Base-by-base conservation (phyloP, 2,113 vertebrate species). In the Phasianus colchicus region DNA sequence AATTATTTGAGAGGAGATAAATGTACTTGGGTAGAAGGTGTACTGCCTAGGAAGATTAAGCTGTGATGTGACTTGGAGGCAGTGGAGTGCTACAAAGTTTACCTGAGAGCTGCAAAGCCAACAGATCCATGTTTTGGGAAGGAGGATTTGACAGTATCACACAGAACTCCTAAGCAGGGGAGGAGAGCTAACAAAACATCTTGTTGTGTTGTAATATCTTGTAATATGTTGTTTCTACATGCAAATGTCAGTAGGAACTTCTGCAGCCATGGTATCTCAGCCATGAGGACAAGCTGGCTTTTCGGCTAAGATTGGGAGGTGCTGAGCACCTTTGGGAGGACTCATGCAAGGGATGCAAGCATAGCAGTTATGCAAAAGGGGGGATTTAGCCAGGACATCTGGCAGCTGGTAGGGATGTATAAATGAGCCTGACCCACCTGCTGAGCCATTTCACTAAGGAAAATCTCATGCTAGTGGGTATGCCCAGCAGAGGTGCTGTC, bases 1-100 rank as follows among this genome's bases (percentile, higher is more conserved):
- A 69, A 88, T 93, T 88, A 57, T 91, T 21, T 88, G 65, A 55
- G 57, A 82, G 30, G 13, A 76, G n/a, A 61, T 73, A 57, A 89
- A 58, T 84, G 5, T 36, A 42, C 22, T 85, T 43, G 52, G 47
- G n/a, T 61, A 84, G 50, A 69, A 87, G 63, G 57, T 67, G 72
- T 22, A 64, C 64, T 52, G 42, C 22, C 0, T 1, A 60, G 75
- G 38, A 78, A 47, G 34, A 75, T 72, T 32, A 83, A 72, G 20
- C 21, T 21, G 10, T 72, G 34, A 7, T 83, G 77, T 55, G 63
- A 43, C 24, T 52, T 36, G 50, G 73, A 64, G 21, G 57, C 4
- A 15, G 24, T 15, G 12, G 13, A 10, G 14, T 69, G 24, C 40
- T 92, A 25, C 3, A 1, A 40, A 88, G 57, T 57, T 34, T 32